Conservation (phyloP, 2,888 invertebrate species). For the Andricus curvator region DNA sequence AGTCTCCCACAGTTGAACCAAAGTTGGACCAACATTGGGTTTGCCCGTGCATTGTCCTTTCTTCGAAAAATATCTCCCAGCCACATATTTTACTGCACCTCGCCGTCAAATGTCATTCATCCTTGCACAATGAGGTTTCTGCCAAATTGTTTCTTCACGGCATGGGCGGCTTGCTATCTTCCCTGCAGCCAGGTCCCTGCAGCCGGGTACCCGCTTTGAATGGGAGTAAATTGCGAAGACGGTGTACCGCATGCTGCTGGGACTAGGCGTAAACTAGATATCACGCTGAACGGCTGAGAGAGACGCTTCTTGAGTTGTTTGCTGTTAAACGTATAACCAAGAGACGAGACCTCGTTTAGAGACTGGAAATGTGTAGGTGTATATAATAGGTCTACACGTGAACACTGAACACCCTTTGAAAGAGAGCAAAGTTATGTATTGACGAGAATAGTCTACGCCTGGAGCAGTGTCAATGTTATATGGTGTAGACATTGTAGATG, state of each 20-base stretch:
- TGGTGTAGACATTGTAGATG: conserved; percentile 4
- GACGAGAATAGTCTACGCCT: not conserved
- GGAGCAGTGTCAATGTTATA: conserved; percentile 26
- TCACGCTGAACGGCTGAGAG: conserved; percentile 16
- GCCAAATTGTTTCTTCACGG: conserved; percentile 38
- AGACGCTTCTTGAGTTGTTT: conserved; percentile 27
- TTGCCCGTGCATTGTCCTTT: conserved; percentile 13
- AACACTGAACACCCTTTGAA: conserved; percentile 4
- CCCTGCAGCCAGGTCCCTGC: conserved; percentile 17
- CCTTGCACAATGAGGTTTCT: conserved; percentile 23
- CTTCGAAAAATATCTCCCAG: conserved; percentile 16
- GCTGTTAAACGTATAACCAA: conserved; percentile 13
- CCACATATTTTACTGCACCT: not conserved
- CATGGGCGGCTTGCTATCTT: not conserved
- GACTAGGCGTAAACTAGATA: conserved; percentile 40
- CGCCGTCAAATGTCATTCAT: conserved; percentile 27
- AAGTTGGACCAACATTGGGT: conserved; percentile 37
- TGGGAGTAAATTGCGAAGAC: conserved; percentile 34
- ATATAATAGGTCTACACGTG: conserved; percentile 8
- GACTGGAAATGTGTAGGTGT: not conserved
- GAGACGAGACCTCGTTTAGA: conserved; percentile 37
- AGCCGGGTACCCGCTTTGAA: conserved; percentile 29
- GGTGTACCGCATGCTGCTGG: conserved; percentile 33
- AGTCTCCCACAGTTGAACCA: conserved; percentile 24
- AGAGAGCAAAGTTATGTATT: conserved; percentile 32